These are phyloP conservation scores for Pissodes strobi DNA, from an alignment of 1,140 invertebrate species.

Conservation along the genomic window DNA sequence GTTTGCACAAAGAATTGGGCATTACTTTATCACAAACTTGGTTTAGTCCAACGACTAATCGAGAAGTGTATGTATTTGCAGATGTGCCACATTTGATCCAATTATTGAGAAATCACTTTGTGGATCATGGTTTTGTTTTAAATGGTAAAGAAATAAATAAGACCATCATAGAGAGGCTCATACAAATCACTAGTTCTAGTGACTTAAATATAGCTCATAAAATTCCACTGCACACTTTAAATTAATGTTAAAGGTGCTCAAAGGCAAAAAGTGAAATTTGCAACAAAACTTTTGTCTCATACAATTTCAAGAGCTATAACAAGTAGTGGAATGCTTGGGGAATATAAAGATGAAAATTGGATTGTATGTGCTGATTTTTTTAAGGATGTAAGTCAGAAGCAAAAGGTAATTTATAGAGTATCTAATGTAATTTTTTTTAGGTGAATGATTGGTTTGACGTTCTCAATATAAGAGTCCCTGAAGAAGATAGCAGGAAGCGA, in stretches of 20 bases:
- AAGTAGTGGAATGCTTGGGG: no score
- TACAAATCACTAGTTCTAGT: conserved; percentile 20
- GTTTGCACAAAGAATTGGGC: conserved; percentile 33
- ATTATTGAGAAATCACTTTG: conserved; percentile 42
- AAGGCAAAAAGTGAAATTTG: no score
- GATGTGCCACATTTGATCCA: conserved; percentile 45
- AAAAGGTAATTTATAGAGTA: no score
- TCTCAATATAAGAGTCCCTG: conserved; percentile 13
- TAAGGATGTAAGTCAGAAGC: no score
- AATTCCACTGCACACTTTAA: conserved; percentile 8
- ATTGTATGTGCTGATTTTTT: no score
- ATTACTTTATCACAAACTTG: conserved; percentile 27
- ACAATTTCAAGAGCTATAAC: no score
- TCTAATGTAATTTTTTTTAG: no score
- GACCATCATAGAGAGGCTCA: conserved; percentile 32
- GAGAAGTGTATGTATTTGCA: conserved; percentile 42
- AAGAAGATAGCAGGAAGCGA: conserved; percentile 10
- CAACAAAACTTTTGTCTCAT: no score
- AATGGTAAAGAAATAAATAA: conserved; percentile 29
- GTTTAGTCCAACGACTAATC: conserved; percentile 34
- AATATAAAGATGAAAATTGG: no score
- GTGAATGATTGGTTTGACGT: conserved; percentile 22
- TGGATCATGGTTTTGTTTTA: conserved; percentile 40
- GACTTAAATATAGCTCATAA: conserved; percentile 32
- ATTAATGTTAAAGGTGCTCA: no score